A percentile compares a stretch with the other conserved stretches of the same genome.
Conservation (phyloP, 23 tunicate species). For the Styela plicata region DNA sequence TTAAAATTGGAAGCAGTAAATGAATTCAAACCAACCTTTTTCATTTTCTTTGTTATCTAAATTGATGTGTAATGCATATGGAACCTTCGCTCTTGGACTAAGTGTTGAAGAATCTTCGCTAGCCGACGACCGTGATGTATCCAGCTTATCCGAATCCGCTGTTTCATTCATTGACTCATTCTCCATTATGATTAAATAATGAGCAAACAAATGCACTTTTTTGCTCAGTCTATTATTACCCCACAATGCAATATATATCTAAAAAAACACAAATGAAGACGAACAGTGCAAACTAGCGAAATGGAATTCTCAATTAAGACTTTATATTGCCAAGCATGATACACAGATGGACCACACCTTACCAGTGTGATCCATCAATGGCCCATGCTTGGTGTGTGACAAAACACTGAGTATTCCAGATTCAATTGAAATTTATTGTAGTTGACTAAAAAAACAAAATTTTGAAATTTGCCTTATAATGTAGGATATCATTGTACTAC, state of each 20-base stretch:
- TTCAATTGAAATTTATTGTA: no score
- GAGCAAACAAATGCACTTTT: background rate
- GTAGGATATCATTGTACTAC: no score
- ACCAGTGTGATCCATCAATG: no score
- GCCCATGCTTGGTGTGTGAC: no score
- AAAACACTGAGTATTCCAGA: no score
- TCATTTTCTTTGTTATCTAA: conserved; percentile 13
- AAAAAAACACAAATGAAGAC: background rate
- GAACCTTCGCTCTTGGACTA: conserved; percentile 15
- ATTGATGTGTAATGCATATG: conserved; percentile 16
- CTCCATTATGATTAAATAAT: conserved; percentile 18
- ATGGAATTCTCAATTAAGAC: no score
- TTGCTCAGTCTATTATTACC: background rate
- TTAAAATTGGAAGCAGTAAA: background rate
- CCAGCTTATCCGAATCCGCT: conserved; percentile 8
- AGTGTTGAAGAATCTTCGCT: background rate
- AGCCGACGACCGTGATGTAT: conserved; percentile 14
- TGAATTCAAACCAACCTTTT: background rate
- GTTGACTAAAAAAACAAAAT: no score
- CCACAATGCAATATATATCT: background rate
- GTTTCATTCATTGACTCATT: conserved; percentile 6
- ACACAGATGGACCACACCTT: no score
- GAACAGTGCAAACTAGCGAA: background rate
- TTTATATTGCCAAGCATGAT: no score
- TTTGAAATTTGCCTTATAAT: no score